Conservation (phyloP, 2,797 vertebrate genomes). For the Bufotes viridis region DNA sequence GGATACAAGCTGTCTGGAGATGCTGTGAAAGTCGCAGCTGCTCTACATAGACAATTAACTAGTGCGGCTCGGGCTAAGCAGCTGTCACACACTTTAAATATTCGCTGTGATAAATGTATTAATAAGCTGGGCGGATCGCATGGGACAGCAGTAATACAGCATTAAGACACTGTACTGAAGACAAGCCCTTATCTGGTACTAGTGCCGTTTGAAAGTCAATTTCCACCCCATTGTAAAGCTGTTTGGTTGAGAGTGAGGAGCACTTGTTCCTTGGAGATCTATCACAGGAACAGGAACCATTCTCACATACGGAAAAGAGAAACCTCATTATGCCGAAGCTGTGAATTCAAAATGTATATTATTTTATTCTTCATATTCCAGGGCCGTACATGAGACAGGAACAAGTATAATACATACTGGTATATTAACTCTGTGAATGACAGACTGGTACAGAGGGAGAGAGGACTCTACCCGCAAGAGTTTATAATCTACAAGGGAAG, state of each 20-base stretch:
- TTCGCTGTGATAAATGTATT: slow-evolving; percentile 26
- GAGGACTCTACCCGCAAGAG: too few species aligned
- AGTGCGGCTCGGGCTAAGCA: neutral
- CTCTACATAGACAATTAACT: neutral
- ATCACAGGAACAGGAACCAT: slow-evolving; percentile 1
- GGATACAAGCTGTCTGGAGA: neutral
- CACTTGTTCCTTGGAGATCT: neutral
- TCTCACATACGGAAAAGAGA: neutral
- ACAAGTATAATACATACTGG: too few species aligned
- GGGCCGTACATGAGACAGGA: too few species aligned
- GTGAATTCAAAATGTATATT: neutral
- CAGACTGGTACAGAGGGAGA: too few species aligned
- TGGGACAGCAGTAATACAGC: neutral
- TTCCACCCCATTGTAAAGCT: neutral
- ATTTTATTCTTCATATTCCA: too few species aligned
- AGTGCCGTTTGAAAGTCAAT: neutral
- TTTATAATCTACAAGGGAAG: too few species aligned
- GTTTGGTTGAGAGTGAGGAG: neutral
- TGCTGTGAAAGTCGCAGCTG: slow-evolving; percentile 20
- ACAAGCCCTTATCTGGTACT: neutral
- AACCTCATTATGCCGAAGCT: neutral
- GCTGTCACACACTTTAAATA: neutral
- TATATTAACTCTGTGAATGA: too few species aligned
- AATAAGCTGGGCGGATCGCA: neutral
- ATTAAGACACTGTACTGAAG: neutral